phyloP scores from a whole-genome alignment of 1,140 invertebrate species.

The Battus philenor region DNA sequence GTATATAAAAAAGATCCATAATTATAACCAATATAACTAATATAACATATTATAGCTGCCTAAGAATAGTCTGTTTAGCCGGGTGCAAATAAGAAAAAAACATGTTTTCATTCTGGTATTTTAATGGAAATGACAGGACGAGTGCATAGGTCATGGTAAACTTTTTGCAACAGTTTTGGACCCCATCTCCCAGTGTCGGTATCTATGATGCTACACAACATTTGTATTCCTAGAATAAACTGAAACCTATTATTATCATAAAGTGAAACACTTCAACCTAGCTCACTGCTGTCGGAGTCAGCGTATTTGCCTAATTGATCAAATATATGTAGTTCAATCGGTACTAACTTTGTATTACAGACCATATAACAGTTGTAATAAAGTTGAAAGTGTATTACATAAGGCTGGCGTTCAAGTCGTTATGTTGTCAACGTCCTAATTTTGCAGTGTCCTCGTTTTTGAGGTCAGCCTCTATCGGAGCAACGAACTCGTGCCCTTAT shows the following conservation, averaged over 20 bases:
- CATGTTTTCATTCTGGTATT: too few relatives aligned
- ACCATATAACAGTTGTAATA: slow-evolving; percentile 30
- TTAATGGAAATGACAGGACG: too few relatives aligned
- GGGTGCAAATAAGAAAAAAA: too few relatives aligned
- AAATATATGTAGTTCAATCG: slow-evolving; percentile 68
- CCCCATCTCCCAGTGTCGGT: too few relatives aligned
- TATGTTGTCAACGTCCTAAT: slow-evolving; percentile 75
- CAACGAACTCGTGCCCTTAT: slow-evolving; percentile 75
- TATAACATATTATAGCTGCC: too few relatives aligned
- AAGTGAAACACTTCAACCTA: slow-evolving; percentile 61
- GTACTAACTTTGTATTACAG: slow-evolving; percentile 21
- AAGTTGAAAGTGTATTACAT: slow-evolving; percentile 46
- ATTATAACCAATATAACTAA: too few relatives aligned
- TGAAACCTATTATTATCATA: slow-evolving; percentile 54
- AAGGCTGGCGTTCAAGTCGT: slow-evolving; percentile 58
- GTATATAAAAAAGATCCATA: too few relatives aligned
- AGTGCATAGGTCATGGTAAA: too few relatives aligned
- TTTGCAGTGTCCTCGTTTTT: slow-evolving; percentile 76
- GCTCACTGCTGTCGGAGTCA: slow-evolving; percentile 63
- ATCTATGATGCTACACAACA: too few relatives aligned
- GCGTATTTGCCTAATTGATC: slow-evolving; percentile 75
- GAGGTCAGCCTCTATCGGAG: slow-evolving; percentile 72
- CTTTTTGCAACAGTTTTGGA: too few relatives aligned
- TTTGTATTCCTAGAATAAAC: slow-evolving; percentile 31
- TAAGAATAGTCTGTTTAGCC: too few relatives aligned